These are phyloP conservation scores for Ophioderma brevispina DNA, from an alignment of 35 echinoderm and acorn worm species.

Conservation along the genomic window DNA sequence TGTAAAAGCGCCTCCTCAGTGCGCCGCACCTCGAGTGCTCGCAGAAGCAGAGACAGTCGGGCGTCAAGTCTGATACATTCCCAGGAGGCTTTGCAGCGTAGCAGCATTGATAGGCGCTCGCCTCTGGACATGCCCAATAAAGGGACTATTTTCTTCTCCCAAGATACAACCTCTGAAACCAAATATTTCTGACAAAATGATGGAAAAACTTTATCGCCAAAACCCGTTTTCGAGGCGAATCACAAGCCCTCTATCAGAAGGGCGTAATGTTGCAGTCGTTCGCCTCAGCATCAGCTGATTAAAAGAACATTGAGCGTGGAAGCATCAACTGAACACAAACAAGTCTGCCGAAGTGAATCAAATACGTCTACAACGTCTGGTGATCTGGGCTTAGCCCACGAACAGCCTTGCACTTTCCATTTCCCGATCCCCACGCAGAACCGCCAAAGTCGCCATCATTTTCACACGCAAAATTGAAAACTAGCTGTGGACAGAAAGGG, in stretches of 20 bases:
- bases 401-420: slow-evolving; percentile 28
- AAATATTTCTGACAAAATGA: background rate
- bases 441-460: slow-evolving; percentile 22
- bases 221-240: background rate
- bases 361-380: background rate
- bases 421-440: slow-evolving; percentile 29
- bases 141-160: background rate
- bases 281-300: background rate
- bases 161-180: slow-evolving; percentile 24
- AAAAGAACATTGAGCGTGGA: background rate
- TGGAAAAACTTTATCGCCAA: slow-evolving; percentile 21
- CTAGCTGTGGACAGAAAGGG: background rate
- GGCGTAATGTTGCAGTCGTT: background rate
- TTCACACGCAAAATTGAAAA: slow-evolving; percentile 1
- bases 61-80: background rate
- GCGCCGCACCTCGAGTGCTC: slow-evolving; percentile 73
- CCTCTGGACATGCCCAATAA: background rate
- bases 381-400: background rate
- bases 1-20: slow-evolving; percentile 36
- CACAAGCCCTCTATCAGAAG: background rate
- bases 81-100: background rate
- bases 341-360: background rate
- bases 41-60: slow-evolving; percentile 24
- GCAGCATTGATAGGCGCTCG: background rate
- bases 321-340: background rate